These are phyloP conservation scores for Callitettix versicolor DNA, from an alignment of 1,140 invertebrate genomes.

Conservation along the genomic window DNA sequence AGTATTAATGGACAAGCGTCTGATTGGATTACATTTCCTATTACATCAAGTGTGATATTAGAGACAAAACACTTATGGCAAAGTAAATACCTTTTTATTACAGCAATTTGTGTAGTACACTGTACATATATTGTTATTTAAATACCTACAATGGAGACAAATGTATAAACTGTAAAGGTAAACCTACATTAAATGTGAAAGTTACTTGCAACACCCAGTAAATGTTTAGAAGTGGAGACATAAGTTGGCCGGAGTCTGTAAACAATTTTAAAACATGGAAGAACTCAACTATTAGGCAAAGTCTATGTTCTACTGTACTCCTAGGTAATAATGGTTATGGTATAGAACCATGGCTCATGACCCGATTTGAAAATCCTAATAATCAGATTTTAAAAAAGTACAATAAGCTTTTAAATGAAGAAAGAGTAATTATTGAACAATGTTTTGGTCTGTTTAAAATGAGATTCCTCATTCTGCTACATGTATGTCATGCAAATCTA, in stretches of 20 bases:
- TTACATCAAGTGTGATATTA: neutral
- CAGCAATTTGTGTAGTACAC: constrained; percentile 1
- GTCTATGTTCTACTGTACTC: neutral
- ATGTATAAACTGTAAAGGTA: constrained; percentile 2
- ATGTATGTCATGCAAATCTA: neutral
- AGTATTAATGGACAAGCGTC: neutral
- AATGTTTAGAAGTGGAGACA: constrained; percentile 1
- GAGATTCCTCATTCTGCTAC: neutral
- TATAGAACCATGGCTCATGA: constrained; percentile 3
- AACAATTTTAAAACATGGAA: constrained; percentile 2
- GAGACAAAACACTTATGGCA: constrained; percentile 3
- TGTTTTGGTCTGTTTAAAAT: constrained; percentile 5
- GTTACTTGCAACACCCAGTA: neutral
- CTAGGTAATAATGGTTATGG: neutral
- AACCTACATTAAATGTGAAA: constrained; percentile 3
- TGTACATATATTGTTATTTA: neutral
- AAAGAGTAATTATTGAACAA: constrained; percentile 2
- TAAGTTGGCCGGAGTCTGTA: neutral
- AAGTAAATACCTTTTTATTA: neutral
- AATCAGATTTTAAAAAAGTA: neutral
- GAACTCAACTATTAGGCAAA: neutral
- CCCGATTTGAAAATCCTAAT: neutral
- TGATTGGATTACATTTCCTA: constrained; percentile 5
- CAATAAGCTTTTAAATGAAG: neutral
- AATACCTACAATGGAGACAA: constrained; percentile 9